Conservation (phyloP, 37 sponge, comb jelly and placozoan genomes). For the Diacarnus erythraeanus region DNA sequence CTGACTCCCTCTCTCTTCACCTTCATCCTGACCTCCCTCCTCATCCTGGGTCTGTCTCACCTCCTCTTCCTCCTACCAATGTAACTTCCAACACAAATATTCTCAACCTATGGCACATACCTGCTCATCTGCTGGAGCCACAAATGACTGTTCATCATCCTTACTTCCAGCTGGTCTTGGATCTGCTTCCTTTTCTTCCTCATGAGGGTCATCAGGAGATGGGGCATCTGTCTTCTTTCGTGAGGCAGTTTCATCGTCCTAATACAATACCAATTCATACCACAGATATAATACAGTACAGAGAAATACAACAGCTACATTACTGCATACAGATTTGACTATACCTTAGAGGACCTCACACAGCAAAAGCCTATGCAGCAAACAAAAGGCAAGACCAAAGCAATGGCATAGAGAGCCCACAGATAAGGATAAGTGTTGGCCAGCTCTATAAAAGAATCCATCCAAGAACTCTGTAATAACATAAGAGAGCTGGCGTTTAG, state of each 20-base stretch:
- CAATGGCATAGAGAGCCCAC: slow-evolving; percentile 90
- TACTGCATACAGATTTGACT: neutral
- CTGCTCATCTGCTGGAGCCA: neutral
- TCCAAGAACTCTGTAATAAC: slow-evolving; percentile 60
- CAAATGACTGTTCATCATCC: neutral
- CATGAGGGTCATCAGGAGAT: slow-evolving; percentile 75
- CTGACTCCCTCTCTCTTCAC: no score
- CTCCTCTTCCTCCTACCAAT: neutral
- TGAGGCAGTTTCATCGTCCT: slow-evolving; percentile 52
- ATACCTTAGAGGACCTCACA: slow-evolving; percentile 68
- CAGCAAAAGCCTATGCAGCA: slow-evolving; percentile 71
- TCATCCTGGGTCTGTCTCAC: neutral
- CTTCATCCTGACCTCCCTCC: neutral
- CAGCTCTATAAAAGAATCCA: slow-evolving; percentile 67
- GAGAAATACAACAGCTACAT: no score
- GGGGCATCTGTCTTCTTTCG: slow-evolving; percentile 89
- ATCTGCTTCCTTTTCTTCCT: slow-evolving; percentile 10
- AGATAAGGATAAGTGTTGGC: slow-evolving; percentile 89
- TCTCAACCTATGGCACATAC: neutral
- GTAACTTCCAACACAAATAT: neutral
- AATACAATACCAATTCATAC: neutral
- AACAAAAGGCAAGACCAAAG: slow-evolving; percentile 79
- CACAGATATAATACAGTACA: neutral
- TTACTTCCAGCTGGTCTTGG: neutral
- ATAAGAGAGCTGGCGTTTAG: no score